A percentile compares a stretch with the other conserved stretches of the same genome.
Conservation (phyloP, 2,888 invertebrate species). For the Lutraria lutraria region DNA sequence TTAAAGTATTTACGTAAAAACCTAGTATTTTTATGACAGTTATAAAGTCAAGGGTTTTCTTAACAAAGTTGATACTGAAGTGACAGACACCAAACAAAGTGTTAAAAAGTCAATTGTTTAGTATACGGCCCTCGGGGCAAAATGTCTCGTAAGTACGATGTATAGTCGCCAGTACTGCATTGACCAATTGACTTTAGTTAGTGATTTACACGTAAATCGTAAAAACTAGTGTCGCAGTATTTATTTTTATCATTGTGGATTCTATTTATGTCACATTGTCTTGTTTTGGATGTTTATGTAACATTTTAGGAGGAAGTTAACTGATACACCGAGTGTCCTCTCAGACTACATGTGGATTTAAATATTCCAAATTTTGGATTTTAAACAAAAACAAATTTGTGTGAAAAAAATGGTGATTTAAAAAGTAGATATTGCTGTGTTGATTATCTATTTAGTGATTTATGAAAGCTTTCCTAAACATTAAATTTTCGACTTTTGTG, state of each 20-base stretch:
- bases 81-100: conserved; percentile 14
- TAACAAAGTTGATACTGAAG: neutral
- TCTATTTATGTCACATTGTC: neutral
- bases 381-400: neutral
- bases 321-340: neutral
- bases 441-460: neutral
- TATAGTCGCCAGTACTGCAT: neutral
- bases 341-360: neutral
- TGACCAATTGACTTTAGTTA: conserved; percentile 9
- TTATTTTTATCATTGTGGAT: conserved; percentile 10
- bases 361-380: neutral
- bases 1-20: neutral
- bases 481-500: neutral
- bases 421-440: neutral
- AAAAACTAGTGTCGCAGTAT: neutral
- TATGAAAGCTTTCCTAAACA: neutral
- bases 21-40: neutral
- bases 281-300: neutral
- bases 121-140: conserved; percentile 12
- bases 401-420: neutral
- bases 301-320: neutral
- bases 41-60: neutral
- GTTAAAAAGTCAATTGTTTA: conserved; percentile 26
- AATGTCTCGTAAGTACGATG: neutral
- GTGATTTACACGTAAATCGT: conserved; percentile 19